Evolutionary conservation across 37 sponge, comb jelly and placozoan species (phyloP), one percentile per base, ranked within the genome.

Genomic region (Diacarnus erythraeanus): DNA sequence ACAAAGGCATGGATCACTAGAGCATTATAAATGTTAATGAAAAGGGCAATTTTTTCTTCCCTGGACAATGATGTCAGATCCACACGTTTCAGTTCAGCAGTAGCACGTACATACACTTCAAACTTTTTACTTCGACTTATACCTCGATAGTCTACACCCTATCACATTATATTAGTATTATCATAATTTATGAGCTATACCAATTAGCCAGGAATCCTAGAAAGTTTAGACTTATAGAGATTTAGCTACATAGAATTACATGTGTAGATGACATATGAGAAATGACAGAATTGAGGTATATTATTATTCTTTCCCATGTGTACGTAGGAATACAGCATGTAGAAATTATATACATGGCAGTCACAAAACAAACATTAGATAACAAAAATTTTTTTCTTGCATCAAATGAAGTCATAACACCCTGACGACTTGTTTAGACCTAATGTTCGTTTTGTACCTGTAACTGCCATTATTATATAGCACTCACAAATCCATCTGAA

Each of bases 1-100:
- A 95, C 91, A 78, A 93, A 97, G 17, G 94, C 96, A 84, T 98
- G 99, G 38, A 98, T 80, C 17, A 98, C 89, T 65, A 98, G 74
- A 21, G 96, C 92, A 74, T 98, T 98, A 86, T 98, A 98, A 42
- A 98, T 80, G 60, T 98, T 98, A 82, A 93, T 87, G 79, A 96
- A 94, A 86, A 98, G 89, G 4, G 96, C 94, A 23, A 94, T 42
- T 20, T 83, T 93, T 75, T 96, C 92, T 23, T 91, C 63, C 65
- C 86, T 68, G 38, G 76, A 75, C 64, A 98, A 64, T 0, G 42
- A 35, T 15, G 22, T 38, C 1, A 96, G 70, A 71, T 90, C 92
- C 3, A 85, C 90, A 39, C 99, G 81, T 77, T 98, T 96, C 74
- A 98, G 76, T 56, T 94, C 91, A 54, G 89, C 96, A 8, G 99